phyloP scores from a whole-genome alignment of 2,797 vertebrate genomes.

The Malacoctenus gilli region DNA sequence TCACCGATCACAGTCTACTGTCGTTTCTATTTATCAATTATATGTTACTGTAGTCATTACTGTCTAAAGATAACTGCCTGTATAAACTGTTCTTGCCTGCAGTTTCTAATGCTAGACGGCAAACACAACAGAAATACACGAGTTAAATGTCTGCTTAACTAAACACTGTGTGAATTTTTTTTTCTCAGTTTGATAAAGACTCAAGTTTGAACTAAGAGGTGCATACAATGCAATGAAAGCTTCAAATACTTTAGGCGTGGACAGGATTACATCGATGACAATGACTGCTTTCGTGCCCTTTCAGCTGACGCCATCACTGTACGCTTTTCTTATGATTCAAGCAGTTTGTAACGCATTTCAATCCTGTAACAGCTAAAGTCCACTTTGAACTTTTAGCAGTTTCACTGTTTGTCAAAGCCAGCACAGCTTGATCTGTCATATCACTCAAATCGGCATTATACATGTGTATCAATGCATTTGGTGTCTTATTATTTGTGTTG shows the following conservation, averaged over 20 bases:
- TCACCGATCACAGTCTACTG: conserved; percentile 67
- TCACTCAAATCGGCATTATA: conserved; percentile 59
- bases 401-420: conserved; percentile 49
- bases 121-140: conserved; percentile 46
- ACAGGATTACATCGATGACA: conserved; percentile 48
- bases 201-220: conserved; percentile 49
- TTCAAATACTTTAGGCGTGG: conserved; percentile 52
- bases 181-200: conserved; percentile 47
- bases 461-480: conserved; percentile 64
- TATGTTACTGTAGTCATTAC: conserved; percentile 76
- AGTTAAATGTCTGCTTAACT: conserved; percentile 58
- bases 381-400: conserved; percentile 37
- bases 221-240: conserved; percentile 58
- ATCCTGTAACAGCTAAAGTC: conserved; percentile 39
- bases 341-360: conserved; percentile 52
- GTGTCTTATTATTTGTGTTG: conserved; percentile 67
- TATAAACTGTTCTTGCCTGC: conserved; percentile 59
- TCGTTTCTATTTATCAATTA: conserved; percentile 69
- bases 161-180: conserved; percentile 71
- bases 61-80: conserved; percentile 73
- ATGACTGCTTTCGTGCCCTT: conserved; percentile 50
- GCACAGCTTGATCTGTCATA: conserved; percentile 35
- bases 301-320: conserved; percentile 65
- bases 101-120: conserved; percentile 41
- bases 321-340: conserved; percentile 41